Evolutionary conservation across 2,113 vertebrate species (phyloP).

Genomic region (Thamnophis sirtalis): DNA sequence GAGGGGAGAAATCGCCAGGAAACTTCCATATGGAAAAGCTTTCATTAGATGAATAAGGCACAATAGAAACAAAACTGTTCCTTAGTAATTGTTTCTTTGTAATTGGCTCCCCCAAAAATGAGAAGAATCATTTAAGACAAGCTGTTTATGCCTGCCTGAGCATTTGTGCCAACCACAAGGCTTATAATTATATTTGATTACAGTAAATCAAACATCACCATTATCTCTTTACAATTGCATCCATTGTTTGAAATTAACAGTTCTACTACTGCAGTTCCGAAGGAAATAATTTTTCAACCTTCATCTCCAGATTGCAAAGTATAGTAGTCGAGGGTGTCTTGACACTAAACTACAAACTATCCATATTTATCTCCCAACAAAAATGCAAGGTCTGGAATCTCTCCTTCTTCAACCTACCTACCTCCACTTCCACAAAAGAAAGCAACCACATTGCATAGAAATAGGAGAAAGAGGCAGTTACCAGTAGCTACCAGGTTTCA

Average conservation of each 20-base stretch:
- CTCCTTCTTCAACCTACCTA: background rate
- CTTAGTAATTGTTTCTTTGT: conserved; percentile 9
- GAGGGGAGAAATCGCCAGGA: background rate
- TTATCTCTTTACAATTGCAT: conserved; percentile 47
- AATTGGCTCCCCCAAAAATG: conserved; percentile 19
- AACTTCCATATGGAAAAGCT: background rate
- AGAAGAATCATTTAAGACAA: conserved; percentile 17
- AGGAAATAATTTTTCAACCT: conserved; percentile 39
- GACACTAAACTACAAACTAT: conserved; percentile 38
- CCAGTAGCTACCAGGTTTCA: conserved; percentile 8
- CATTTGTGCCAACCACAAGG: conserved; percentile 39
- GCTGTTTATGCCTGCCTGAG: conserved; percentile 21
- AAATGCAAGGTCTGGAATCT: background rate
- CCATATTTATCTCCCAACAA: conserved; percentile 22
- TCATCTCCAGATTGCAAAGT: conserved; percentile 14
- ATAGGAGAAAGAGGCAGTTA: background rate
- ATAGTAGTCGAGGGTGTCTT: background rate
- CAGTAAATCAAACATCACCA: conserved; percentile 54
- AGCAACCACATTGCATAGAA: background rate
- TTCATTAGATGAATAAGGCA: background rate
- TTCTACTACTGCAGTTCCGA: conserved; percentile 15
- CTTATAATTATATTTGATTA: conserved; percentile 59
- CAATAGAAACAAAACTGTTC: conserved; percentile 8
- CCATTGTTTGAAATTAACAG: conserved; percentile 57
- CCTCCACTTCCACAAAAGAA: background rate